A percentile compares a stretch with the other conserved stretches of the same genome.
Conservation (phyloP, 1,140 invertebrate genomes). For the Microplitis demolitor region DNA sequence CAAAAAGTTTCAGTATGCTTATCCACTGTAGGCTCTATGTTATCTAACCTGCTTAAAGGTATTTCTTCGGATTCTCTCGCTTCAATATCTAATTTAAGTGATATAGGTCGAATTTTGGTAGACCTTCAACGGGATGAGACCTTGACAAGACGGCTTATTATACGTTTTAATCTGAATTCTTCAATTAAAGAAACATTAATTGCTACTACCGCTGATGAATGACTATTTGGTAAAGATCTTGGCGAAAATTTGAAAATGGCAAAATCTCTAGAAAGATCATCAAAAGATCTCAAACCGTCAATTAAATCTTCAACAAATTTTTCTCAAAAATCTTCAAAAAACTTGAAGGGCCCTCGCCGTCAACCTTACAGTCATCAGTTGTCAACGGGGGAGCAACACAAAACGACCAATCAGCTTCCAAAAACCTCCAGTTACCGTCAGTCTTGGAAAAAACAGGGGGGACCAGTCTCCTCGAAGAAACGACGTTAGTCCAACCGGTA, state of each 20-base stretch:
- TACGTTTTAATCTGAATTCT: no score
- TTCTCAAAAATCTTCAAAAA: conserved; percentile 16
- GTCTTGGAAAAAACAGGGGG: background rate
- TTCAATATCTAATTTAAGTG: conserved; percentile 12
- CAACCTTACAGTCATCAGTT: background rate
- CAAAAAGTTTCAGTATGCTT: conserved; percentile 16
- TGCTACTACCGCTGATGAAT: no score
- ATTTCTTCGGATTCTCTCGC: background rate
- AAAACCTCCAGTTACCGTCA: background rate
- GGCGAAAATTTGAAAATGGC: no score
- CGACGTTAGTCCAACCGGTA: background rate
- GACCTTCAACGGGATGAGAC: no score
- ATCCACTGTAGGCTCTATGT: background rate
- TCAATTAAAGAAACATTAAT: no score
- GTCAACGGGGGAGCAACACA: background rate
- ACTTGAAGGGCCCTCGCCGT: background rate
- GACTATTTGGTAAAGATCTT: no score
- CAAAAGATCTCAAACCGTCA: no score
- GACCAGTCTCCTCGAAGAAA: background rate
- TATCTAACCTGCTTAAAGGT: background rate
- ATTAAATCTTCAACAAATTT: no score
- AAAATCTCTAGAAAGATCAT: no score
- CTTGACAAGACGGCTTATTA: no score
- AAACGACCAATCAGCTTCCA: background rate
- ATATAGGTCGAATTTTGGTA: conserved; percentile 8